Evolutionary conservation across 64 coral and sea anemone genomes (phyloP).

Genomic region (Montipora capricornis): DNA sequence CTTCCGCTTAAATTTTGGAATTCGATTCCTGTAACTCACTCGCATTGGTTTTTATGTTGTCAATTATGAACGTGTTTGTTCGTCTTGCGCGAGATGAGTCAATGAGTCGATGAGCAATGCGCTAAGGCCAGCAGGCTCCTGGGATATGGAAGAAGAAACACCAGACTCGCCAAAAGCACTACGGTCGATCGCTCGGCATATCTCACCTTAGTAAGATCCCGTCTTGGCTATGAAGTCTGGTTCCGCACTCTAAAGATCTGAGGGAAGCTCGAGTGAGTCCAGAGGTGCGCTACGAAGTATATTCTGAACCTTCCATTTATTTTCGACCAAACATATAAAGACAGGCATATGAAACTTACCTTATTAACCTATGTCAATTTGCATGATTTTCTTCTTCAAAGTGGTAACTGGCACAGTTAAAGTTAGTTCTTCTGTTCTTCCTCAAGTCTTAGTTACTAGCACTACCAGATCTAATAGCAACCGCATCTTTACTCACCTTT

Average conservation of each 20-base stretch:
- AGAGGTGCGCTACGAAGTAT: neutral
- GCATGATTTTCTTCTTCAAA: too few species aligned
- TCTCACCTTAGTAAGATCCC: conserved; percentile 20
- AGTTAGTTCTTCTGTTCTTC: too few species aligned
- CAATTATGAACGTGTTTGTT: neutral
- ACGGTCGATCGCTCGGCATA: neutral
- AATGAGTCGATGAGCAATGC: neutral
- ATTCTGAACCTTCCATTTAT: too few species aligned
- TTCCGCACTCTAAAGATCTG: conserved; percentile 8
- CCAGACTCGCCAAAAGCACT: neutral
- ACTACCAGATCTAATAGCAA: too few species aligned
- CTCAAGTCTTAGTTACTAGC: too few species aligned
- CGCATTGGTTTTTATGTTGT: neutral
- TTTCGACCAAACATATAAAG: too few species aligned
- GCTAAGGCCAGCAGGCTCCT: conserved; percentile 43
- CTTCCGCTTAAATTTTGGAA: too few species aligned
- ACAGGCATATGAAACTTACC: too few species aligned
- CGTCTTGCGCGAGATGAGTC: neutral
- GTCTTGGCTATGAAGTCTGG: conserved; percentile 38
- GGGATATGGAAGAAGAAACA: conserved; percentile 32
- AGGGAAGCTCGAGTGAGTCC: neutral
- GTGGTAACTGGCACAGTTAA: too few species aligned
- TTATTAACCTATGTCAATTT: too few species aligned
- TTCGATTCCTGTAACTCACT: too few species aligned
- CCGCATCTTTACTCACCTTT: too few species aligned